Evolutionary conservation across 2,113 vertebrate species (phyloP).

Genomic region (Numida meleagris): DNA sequence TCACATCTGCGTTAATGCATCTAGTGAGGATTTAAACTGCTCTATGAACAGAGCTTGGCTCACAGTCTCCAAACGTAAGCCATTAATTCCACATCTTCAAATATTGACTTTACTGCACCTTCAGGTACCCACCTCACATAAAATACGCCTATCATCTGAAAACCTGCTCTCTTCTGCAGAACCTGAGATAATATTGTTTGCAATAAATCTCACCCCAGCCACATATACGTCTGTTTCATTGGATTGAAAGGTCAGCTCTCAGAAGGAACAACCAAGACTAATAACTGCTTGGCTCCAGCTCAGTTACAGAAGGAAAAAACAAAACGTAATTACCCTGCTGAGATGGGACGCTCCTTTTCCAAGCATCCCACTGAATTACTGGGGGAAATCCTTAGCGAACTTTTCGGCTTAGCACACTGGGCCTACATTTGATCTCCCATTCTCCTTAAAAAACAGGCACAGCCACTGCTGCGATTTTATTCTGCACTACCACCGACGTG

Average conservation of each 20-base stretch:
- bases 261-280: not conserved
- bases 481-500: not conserved
- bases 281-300: not conserved
- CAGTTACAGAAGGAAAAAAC: not conserved
- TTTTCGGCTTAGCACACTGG: not conserved
- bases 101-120: constrained; percentile 8
- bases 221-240: not conserved
- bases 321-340: not conserved
- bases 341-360: not conserved
- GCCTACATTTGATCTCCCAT: not conserved
- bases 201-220: not conserved
- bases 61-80: not conserved
- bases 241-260: not conserved
- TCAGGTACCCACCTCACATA: not conserved
- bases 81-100: constrained; percentile 2
- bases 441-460: not conserved
- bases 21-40: not conserved
- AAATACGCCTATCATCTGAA: not conserved
- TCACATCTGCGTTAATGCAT: not conserved
- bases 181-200: not conserved
- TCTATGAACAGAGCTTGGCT: not conserved
- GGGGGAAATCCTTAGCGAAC: not conserved
- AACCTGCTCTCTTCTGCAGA: not conserved
- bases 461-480: not conserved
- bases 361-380: not conserved